Evolutionary conservation across 2,113 vertebrate species (phyloP), one percentile per base, ranked within the genome.

Genomic region (Hirundichthys speculiger): DNA sequence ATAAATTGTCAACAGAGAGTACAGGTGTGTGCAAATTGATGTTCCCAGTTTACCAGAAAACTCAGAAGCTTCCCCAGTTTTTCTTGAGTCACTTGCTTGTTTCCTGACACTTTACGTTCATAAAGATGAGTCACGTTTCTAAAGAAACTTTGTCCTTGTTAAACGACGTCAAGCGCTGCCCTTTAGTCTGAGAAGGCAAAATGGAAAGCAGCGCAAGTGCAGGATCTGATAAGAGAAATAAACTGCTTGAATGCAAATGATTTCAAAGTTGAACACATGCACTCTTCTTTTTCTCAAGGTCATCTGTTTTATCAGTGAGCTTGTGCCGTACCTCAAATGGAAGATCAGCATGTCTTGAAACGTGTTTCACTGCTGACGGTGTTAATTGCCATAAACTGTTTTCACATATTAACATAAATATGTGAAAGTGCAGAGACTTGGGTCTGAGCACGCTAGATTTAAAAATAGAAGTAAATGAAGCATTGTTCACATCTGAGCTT

Each of bases 171-270:
- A 39, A 42, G 24, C 18, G 14, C 43, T 14, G 8, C 4, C 12
- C 3, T 54, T 51, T 16, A 43, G 14, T 8, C 19, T 8, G 43
- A 51, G 30, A 21, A 34, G 43, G n/a, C 0, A 0, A 18, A 13
- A 14, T 39, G 3, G 8, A 27, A 27, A 4, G 4, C 8, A 27
- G 27, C 27, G 8, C 8, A 10, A 34, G 6, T 34, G 1, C 30
- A 34, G 11, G 30, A 34, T 34, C 30, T 10, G 11, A 4, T 34
- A 10, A 34, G 5, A 34, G 11, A 34, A 34, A 34, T 7, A 34
- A 34, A 34, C 7, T 9, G 11, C 4, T 10, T 34, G 2, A 9
- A 64, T 69, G 27, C 38, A 66, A 69, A 66, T 59, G 2, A 27
- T 41, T 22, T 51, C 38, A 24, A 34, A 10, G 56, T 59, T 55